These are phyloP conservation scores for Gymnothorax reevesii DNA, from an alignment of 2,797 vertebrate species.

Conservation along the genomic window DNA sequence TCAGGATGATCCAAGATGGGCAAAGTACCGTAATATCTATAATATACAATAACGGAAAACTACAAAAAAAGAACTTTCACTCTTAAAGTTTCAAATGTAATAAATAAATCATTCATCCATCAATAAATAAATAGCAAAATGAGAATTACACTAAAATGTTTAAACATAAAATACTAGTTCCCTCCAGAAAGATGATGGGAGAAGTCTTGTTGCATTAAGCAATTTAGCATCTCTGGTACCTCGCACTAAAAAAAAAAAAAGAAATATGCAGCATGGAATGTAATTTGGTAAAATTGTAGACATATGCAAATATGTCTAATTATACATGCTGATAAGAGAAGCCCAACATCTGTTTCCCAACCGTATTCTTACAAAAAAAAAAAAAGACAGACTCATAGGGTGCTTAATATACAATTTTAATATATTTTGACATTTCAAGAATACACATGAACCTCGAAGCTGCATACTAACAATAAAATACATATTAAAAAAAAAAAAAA, in stretches of 20 bases:
- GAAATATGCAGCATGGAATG: constrained; percentile 49
- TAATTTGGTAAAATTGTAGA: constrained; percentile 57
- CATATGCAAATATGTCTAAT: constrained; percentile 79
- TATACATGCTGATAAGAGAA: constrained; percentile 78
- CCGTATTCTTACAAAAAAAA: constrained; percentile 57
- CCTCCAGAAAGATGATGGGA: background rate
- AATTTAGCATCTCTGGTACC: constrained; percentile 41
- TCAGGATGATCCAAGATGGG: constrained; percentile 7
- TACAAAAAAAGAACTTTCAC: background rate
- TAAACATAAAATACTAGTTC: constrained; percentile 8
- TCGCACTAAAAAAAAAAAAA: constrained; percentile 53
- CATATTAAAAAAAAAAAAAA: constrained; percentile 48
- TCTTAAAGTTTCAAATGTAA: background rate
- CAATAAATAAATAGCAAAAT: background rate
- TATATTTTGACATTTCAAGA: constrained; percentile 62
- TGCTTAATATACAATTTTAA: constrained; percentile 63
- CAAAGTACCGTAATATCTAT: constrained; percentile 11
- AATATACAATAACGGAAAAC: background rate
- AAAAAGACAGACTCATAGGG: constrained; percentile 45
- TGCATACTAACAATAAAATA: constrained; percentile 62
- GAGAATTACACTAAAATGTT: background rate
- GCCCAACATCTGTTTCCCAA: constrained; percentile 73
- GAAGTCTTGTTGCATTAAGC: background rate
- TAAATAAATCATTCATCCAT: background rate
- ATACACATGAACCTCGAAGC: constrained; percentile 62